Percentiles rank a stretch among this genome's conserved stretches.
Evolutionary conservation across 2,888 invertebrate species (phyloP).

Genomic region (Stenodema calcarata): DNA sequence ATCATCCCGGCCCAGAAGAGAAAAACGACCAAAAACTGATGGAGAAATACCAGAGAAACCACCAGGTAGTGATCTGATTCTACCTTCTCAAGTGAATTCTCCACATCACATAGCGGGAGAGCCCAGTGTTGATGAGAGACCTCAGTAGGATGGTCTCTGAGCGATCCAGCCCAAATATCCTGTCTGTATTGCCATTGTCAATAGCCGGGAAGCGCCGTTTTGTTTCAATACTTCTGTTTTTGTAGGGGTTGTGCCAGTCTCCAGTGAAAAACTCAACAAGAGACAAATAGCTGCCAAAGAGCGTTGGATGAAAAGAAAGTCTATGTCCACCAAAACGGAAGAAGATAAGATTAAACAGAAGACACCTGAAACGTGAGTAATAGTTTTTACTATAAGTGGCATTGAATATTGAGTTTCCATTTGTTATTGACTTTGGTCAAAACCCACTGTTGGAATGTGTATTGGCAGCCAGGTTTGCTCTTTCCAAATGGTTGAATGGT

Average conservation of each 20-base stretch:
- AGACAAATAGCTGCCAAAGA: conserved; percentile 50
- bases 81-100: no score
- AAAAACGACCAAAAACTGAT: conserved; percentile 11
- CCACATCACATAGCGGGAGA: no score
- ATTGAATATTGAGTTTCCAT: no score
- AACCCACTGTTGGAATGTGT: no score
- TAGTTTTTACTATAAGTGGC: no score
- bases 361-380: not conserved
- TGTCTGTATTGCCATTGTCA: no score
- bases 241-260: not conserved
- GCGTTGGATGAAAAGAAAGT: conserved; percentile 46
- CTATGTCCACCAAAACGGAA: not conserved
- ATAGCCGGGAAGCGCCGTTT: not conserved
- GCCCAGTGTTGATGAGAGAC: no score
- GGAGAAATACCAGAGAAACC: not conserved
- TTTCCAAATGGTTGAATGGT: not conserved
- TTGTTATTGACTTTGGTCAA: no score
- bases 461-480: no score
- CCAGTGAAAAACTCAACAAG: conserved; percentile 28
- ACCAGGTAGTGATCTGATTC: conserved; percentile 1
- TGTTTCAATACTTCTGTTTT: not conserved
- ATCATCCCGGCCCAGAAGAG: conserved; percentile 11
- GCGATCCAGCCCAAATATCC: no score
- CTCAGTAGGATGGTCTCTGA: no score
- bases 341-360: conserved; percentile 17